Conservation (phyloP, 1,140 invertebrate species). For the Pseudomyrmex sp. region DNA sequence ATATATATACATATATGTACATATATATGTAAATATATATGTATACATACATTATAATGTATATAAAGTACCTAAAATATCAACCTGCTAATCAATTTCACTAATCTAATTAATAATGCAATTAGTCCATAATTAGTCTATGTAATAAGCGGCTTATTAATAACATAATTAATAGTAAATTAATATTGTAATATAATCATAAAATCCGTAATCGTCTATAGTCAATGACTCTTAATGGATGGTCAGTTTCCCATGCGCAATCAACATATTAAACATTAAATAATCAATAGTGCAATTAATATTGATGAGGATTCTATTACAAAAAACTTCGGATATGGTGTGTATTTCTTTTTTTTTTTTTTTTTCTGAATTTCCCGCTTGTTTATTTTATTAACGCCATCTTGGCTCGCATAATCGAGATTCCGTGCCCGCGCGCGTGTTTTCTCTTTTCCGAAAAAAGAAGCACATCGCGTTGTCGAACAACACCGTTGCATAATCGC, state of each 20-base stretch:
- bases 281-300: neutral
- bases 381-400: neutral
- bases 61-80: neutral
- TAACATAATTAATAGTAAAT: conserved; percentile 19
- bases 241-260: neutral
- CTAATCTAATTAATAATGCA: conserved; percentile 35
- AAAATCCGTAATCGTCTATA: conserved; percentile 28
- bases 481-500: neutral
- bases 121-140: neutral
- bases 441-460: neutral
- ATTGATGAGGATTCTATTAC: neutral
- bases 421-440: neutral
- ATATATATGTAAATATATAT: neutral
- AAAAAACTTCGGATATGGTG: neutral
- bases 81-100: conserved; percentile 23
- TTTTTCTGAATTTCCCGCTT: neutral
- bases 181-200: conserved; percentile 29
- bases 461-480: neutral
- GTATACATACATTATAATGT: neutral
- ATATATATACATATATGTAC: neutral
- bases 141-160: conserved; percentile 21
- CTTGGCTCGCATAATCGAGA: neutral
- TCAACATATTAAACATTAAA: neutral
- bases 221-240: conserved; percentile 12
- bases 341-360: neutral